phyloP scores from a whole-genome alignment of 2,797 vertebrate genomes.

The Myiotriccus ornatus region DNA sequence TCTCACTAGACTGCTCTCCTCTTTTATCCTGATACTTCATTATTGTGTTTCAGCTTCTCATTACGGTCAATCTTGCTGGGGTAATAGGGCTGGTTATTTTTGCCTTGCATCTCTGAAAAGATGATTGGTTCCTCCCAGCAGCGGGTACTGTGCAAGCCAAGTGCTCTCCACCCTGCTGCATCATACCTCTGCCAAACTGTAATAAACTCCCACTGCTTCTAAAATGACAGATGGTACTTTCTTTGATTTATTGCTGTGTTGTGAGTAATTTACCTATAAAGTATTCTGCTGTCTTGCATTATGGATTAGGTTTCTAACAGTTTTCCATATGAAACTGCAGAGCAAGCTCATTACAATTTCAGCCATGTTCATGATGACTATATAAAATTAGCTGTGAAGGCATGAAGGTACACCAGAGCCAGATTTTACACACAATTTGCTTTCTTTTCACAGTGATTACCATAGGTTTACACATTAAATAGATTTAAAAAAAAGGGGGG shows the following conservation, averaged over 20 bases:
- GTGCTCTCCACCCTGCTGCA: background rate
- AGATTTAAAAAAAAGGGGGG: background rate
- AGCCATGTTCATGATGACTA: background rate
- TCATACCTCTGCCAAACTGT: conserved; percentile 36
- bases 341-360: conserved; percentile 9
- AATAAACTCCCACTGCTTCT: conserved; percentile 22
- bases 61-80: background rate
- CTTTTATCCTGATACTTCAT: background rate
- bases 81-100: background rate
- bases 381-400: conserved; percentile 9
- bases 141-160: background rate
- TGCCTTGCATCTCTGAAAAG: background rate
- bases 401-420: background rate
- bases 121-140: background rate
- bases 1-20: background rate
- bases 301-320: conserved; percentile 17
- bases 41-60: background rate
- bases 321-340: conserved; percentile 36
- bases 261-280: conserved; percentile 48
- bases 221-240: background rate
- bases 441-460: background rate
- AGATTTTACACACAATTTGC: background rate
- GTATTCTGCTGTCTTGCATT: conserved; percentile 11
- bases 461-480: background rate
- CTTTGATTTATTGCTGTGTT: conserved; percentile 5